Conservation (phyloP, 2,888 invertebrate species). For the Acanthosoma haemorrhoidale region DNA sequence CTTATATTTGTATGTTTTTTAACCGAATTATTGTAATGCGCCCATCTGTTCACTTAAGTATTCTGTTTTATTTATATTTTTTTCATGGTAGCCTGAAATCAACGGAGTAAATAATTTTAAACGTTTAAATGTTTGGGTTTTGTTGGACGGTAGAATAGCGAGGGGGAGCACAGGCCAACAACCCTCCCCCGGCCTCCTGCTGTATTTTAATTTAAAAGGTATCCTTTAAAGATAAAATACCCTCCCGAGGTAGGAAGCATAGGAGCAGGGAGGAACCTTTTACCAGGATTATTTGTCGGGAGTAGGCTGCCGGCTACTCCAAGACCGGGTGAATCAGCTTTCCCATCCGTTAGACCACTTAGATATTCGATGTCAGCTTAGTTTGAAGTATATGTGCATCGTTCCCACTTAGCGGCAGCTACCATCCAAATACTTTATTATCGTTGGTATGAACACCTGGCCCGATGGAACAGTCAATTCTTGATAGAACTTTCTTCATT, state of each 20-base stretch:
- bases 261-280: not conserved
- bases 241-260: not conserved
- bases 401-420: too few species aligned
- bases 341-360: not conserved
- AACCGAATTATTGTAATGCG: too few species aligned
- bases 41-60: too few species aligned
- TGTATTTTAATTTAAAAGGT: slow-evolving; percentile 14
- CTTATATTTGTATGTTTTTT: too few species aligned
- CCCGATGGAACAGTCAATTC: too few species aligned
- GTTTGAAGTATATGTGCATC: not conserved
- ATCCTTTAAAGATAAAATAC: not conserved
- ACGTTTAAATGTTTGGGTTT: not conserved
- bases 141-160: not conserved
- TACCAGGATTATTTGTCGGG: not conserved
- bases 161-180: too few species aligned
- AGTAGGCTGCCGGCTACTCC: too few species aligned
- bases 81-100: too few species aligned
- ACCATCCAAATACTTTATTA: too few species aligned
- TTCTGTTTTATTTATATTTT: too few species aligned
- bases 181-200: not conserved
- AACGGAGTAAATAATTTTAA: not conserved
- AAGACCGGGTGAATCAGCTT: not conserved
- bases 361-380: not conserved
- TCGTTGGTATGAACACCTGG: too few species aligned
- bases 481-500: too few species aligned